phyloP scores from a whole-genome alignment of 2,797 vertebrate species.

The Sebastes minor region DNA sequence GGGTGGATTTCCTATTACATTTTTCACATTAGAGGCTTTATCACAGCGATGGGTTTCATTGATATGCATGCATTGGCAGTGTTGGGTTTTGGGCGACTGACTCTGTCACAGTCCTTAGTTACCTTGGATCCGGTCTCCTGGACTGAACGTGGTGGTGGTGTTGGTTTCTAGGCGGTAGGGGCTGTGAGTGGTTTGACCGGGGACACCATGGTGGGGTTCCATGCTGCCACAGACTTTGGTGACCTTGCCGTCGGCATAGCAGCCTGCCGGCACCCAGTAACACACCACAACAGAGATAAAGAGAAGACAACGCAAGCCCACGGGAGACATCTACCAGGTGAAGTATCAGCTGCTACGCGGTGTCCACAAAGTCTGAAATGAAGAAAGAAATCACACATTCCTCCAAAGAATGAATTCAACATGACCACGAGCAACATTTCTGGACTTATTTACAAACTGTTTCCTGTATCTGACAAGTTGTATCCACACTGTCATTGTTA shows the following conservation, averaged over 20 bases:
- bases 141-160: slow-evolving; percentile 22
- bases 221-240: slow-evolving; percentile 41
- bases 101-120: neutral
- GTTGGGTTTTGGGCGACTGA: neutral
- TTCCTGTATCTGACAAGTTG: neutral
- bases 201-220: slow-evolving; percentile 23
- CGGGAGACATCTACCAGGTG: slow-evolving; percentile 19
- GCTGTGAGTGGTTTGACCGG: neutral
- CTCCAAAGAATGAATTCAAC: neutral
- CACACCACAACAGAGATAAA: slow-evolving; percentile 4
- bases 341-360: neutral
- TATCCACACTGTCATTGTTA: neutral
- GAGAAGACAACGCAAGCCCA: slow-evolving; percentile 5
- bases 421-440: neutral
- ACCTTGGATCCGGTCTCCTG: slow-evolving; percentile 45
- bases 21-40: neutral
- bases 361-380: neutral
- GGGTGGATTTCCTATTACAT: neutral
- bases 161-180: slow-evolving; percentile 44
- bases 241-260: slow-evolving; percentile 49
- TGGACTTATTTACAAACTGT: neutral
- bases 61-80: neutral
- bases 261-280: neutral
- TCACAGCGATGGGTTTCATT: neutral
- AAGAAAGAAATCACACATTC: neutral